Evolutionary conservation across 2,888 invertebrate species (phyloP), one percentile per base, ranked within the genome.

Genomic region (Chalcosyrphus nemorum): DNA sequence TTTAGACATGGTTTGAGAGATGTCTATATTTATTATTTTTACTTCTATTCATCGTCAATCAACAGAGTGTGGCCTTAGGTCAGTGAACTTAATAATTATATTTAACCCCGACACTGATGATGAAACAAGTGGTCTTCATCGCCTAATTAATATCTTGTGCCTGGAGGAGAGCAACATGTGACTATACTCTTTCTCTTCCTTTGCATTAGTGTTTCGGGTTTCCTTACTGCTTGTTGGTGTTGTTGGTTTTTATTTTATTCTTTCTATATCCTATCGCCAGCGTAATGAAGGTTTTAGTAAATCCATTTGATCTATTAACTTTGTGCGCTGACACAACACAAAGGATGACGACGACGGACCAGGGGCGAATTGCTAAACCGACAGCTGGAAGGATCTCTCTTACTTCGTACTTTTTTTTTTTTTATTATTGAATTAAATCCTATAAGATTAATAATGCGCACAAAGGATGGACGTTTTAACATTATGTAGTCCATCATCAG

Each of bases 271-370:
- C 29, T 11, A 29, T 41, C 41, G 45, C 9, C n/a, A 19, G n/a
- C 56, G 56, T 75, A 66, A 57, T 66, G 75, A 66, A 75, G 47
- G 57, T 75, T 57, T 63, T 24, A 54, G 29, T 32, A 50, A 75
- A 75, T 75, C 75, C 57, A 57, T 75, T 75, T 75, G 75, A 75
- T 75, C 75, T 75, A 75, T 66, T 75, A 74, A 74, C 74, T 74
- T 74, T 45, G 65, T 56, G 50, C 29, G 38, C 57, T 61, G 66
- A 38, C 50, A 74, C 43, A 65, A 35, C 11, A 75, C 38, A 50
- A 75, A 50, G 66, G 47, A 52, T 50, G 52, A 74, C 41, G 32
- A 68, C n/a, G 56, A 68, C 9, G 29, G 52, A 71, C n/a, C 45
- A 45, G 27, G 43, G 32, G 35, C 50, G 35, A 24, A 24, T 4